Evolutionary conservation across 53 echinoderm and acorn worm species (phyloP).

Genomic region (Antedon mediterranea): DNA sequence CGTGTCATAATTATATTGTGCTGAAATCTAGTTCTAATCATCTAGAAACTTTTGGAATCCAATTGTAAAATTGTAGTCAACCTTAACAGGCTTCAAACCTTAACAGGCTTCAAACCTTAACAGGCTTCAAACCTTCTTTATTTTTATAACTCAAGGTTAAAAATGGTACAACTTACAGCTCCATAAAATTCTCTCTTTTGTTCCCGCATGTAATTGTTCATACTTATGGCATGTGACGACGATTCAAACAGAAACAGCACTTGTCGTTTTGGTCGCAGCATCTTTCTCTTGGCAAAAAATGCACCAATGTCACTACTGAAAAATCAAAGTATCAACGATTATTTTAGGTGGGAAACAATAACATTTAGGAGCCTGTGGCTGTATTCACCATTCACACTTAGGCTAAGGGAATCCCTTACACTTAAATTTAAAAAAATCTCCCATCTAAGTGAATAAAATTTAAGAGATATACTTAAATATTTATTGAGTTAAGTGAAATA

Average conservation of each 20-base stretch:
- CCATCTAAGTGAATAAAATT: too few relatives aligned
- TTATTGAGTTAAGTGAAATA: too few relatives aligned
- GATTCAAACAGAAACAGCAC: constrained; percentile 79
- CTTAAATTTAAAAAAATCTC: too few relatives aligned
- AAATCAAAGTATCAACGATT: too few relatives aligned
- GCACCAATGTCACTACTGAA: constrained; percentile 55
- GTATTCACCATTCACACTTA: too few relatives aligned
- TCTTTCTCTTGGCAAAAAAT: constrained; percentile 67
- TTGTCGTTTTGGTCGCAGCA: constrained; percentile 31
- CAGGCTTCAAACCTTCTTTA: neutral
- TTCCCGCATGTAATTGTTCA: constrained; percentile 96
- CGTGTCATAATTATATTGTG: too few relatives aligned
- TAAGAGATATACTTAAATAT: too few relatives aligned
- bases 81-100: neutral
- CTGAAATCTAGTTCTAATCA: constrained; percentile 14
- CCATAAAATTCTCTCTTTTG: constrained; percentile 98
- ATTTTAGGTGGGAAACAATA: too few relatives aligned
- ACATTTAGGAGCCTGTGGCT: too few relatives aligned
- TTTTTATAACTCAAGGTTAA: too few relatives aligned
- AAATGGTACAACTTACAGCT: constrained; percentile 75
- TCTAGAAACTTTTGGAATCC: constrained; percentile 17
- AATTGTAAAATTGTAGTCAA: neutral
- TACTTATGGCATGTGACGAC: constrained; percentile 96
- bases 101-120: too few relatives aligned
- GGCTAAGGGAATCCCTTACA: too few relatives aligned